phyloP scores from a whole-genome alignment of 2,113 vertebrate species.

The Suricata suricatta region DNA sequence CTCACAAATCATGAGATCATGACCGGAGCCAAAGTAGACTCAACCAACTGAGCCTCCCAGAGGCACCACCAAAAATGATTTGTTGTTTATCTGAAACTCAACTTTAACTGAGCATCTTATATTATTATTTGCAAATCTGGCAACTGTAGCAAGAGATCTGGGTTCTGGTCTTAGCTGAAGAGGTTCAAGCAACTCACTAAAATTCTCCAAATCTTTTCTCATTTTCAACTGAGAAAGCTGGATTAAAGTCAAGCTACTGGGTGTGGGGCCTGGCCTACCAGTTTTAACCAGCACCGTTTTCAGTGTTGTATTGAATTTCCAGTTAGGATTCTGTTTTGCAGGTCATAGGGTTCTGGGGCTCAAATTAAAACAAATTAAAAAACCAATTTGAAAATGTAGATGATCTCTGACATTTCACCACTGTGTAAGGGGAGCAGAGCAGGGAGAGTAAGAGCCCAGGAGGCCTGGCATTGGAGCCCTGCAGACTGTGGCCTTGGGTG shows the following conservation, averaged over 20 bases:
- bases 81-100: background rate
- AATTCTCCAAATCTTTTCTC: background rate
- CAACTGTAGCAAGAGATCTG: background rate
- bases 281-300: background rate
- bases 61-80: background rate
- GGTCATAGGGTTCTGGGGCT: background rate
- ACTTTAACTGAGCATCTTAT: background rate
- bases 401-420: background rate
- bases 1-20: too few relatives aligned
- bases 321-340: background rate
- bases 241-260: background rate
- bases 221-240: background rate
- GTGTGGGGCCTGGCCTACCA: background rate
- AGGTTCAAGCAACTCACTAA: background rate
- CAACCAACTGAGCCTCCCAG: too few relatives aligned
- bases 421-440: background rate
- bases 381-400: background rate
- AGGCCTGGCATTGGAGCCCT: background rate
- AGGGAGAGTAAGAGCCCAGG: background rate
- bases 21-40: too few relatives aligned
- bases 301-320: background rate
- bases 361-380: background rate
- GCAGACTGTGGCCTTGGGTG: background rate
- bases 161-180: background rate
- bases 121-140: constrained; percentile 1